Evolutionary conservation across 2,888 invertebrate species (phyloP), one percentile per base, ranked within the genome.

Genomic region (Isoperla grammatica): DNA sequence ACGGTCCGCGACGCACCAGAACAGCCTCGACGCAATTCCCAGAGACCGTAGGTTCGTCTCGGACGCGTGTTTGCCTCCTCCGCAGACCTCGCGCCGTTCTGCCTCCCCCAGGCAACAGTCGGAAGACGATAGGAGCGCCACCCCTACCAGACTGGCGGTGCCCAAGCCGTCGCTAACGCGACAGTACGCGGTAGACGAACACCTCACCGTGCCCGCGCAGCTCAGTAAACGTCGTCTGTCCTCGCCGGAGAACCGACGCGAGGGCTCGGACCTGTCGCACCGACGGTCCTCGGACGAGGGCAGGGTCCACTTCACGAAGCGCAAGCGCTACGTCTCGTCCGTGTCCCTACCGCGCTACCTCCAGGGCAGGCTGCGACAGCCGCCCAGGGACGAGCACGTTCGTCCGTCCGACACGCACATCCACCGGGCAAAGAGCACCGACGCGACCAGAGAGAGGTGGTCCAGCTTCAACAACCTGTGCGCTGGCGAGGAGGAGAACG

Each of bases 111-210:
- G 42, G 12, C 13, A 29, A 23, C 29, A 35, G 17, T 29, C 13
- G 2, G 13, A 8, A 50, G 17, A 23, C 49, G 22, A 5, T 50
- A n/a, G n/a, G n/a, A n/a, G n/a, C n/a, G n/a, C 49, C 22, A 29
- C 29, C 8, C 49, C 49, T 12, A 1, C 23, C 4, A 3, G 9
- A 6, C 20, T 50, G 15, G n/a, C 9, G 2, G 29, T 22, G 2
- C 49, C 49, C 4, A 50, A 50, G 17, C 29, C 49, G 3, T 29
- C 35, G 49, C 35, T 50, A 5, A 6, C 49, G n/a, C 20, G 23
- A 11, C 49, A 50, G 35, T 17, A 23, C 6, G 23, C 49, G n/a
- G 12, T 50, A 12, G 49, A 50, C 29, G 49, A 50, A 20, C 29
- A 35, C 11, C 2, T 8, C 9, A 48, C 48, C 12, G 2, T 19